Evolutionary conservation across 2,888 invertebrate genomes (phyloP).

Genomic region (Branchipolynoe longqiensis): DNA sequence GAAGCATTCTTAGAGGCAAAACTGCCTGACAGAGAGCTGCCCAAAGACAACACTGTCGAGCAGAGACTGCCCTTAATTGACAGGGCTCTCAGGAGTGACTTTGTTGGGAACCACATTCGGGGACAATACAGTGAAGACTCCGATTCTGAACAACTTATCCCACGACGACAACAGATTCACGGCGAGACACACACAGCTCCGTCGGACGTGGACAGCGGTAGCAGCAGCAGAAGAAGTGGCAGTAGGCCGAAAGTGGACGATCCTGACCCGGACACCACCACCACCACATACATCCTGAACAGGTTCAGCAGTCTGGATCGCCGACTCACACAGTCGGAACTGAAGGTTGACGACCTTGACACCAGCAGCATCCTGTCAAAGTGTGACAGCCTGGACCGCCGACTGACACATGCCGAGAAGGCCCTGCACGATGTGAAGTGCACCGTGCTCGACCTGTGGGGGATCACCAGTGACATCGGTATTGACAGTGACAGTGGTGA

Average conservation of each 20-base stretch:
- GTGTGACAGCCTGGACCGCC: slow-evolving; percentile 41
- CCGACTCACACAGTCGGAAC: background rate
- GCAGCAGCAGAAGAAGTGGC: too few relatives aligned
- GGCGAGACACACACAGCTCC: too few relatives aligned
- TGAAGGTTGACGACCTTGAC: background rate
- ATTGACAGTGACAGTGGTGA: background rate
- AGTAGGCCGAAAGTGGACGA: background rate
- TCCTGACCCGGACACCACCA: background rate
- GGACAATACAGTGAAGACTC: too few relatives aligned
- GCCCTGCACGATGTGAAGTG: slow-evolving; percentile 36
- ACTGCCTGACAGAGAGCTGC: too few relatives aligned
- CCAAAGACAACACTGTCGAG: too few relatives aligned
- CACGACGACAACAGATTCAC: too few relatives aligned
- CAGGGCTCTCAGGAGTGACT: too few relatives aligned
- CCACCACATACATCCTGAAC: background rate
- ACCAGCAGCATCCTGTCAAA: background rate
- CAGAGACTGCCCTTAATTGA: too few relatives aligned
- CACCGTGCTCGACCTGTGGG: slow-evolving; percentile 42
- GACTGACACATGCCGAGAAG: slow-evolving; percentile 42
- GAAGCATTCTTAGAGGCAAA: too few relatives aligned
- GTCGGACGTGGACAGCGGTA: too few relatives aligned
- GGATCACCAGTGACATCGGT: background rate
- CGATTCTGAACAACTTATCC: too few relatives aligned
- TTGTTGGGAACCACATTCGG: too few relatives aligned
- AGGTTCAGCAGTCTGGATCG: background rate